Evolutionary conservation across 2,113 vertebrate genomes (phyloP).

Genomic region (Saccopteryx leptura): DNA sequence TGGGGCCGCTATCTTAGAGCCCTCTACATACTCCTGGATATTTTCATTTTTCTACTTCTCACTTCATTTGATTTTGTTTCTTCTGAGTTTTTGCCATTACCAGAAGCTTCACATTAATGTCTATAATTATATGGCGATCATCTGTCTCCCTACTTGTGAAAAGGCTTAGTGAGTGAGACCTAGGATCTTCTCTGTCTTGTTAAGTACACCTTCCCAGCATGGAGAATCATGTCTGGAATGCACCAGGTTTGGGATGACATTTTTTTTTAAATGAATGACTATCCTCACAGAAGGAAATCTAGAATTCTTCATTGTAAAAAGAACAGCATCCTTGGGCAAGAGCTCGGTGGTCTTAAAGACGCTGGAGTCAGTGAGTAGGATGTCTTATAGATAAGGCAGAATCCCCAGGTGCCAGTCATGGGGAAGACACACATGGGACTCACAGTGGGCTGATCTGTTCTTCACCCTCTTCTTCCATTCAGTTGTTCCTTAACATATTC

Average conservation of each 20-base stretch:
- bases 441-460: no score
- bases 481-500: neutral
- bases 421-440: neutral
- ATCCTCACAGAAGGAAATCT: neutral
- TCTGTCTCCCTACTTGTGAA: neutral
- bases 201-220: neutral
- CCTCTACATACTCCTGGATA: accelerated
- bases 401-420: neutral
- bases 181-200: neutral
- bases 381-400: neutral
- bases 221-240: neutral
- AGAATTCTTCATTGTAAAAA: neutral
- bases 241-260: neutral
- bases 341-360: neutral
- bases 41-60: neutral
- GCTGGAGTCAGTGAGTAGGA: neutral
- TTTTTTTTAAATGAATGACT: neutral
- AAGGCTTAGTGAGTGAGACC: neutral
- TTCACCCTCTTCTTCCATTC: neutral
- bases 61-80: neutral
- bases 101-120: neutral
- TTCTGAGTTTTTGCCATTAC: neutral
- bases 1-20: neutral
- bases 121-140: neutral
- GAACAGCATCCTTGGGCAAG: neutral